Base-by-base conservation (phyloP, 2,888 invertebrate species). In the Drosophila leonis region DNA sequence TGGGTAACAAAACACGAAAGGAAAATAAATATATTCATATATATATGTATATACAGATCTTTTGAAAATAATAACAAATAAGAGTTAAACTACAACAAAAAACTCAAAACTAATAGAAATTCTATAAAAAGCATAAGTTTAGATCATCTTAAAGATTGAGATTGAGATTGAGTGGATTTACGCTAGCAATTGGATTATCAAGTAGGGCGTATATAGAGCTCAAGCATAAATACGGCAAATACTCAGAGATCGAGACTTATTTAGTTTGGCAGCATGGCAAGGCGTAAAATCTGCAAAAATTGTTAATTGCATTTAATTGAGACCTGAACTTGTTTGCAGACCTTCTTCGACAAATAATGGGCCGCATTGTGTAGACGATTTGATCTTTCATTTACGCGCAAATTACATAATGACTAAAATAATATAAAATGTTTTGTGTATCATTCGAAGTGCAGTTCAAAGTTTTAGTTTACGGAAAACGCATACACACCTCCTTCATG, bases 401-500 rank as follows among this genome's bases (percentile, higher is more conserved):
- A 52, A 75, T 83, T 83, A 83, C 90, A 90, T 65, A 81, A 82
- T 56, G 84, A 86, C 92, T 92, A 91, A 72, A 72, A 68, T 51
- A 60, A 72, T 65, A 69, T 54, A 73, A 62, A 64, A 55, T 33
- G 24, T 52, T 33, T 55, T 56, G 44, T 51, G 39, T 24, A 56
- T 46, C 55, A 52, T 37, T 44, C 29, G 39, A 15, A 15, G 15
- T 62, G 33, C 44, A 31, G 29, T 33, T 18, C 31, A 20, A 12
- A 49, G n/a, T 3, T 18, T 5, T 10, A 0, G 0, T 37, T 4
- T 4, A 20, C 2, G 35, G 10, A 9, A 18, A 27, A 37, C 27
- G 10, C 3, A 7, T 39, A 92, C 92, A 90, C 91, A 97, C 95
- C 94, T 96, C 96, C 94, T 96, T 97, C 97, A 98, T 98, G 4